Evolutionary conservation across 2,888 invertebrate species (phyloP), one percentile per base, ranked within the genome.

Genomic region (Leucoma salicis): DNA sequence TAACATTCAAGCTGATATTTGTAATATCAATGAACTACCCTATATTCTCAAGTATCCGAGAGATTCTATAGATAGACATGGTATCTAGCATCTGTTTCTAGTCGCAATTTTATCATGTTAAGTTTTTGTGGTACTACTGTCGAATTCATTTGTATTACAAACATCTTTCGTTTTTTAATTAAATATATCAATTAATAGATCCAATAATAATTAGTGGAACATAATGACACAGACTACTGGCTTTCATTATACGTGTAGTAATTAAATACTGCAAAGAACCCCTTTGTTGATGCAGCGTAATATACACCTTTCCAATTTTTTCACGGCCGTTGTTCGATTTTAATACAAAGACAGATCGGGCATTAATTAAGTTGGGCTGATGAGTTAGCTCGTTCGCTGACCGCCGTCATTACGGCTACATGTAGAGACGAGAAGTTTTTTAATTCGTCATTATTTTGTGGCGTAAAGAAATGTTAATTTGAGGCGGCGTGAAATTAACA

Each of bases 401-500:
- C 71, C 66, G 77, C 74, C 78, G 76, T 86, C 88, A 87, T 88
- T 88, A 88, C 77, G 67, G 71, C 74, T 74, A 73, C 83, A 85
- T 87, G 84, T 85, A 81, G 80, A 80, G 76, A 76, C 81, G 81
- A 84, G 87, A 80, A 72, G 77, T 81, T 87, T 89, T 88, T 88
- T 88, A 88, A 89, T 89, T 89, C 82, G 83, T 89, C 84, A 88
- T 89, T 89, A 89, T 87, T 86, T 80, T 83, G 82, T 87, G 87
- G 89, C 89, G 89, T 88, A 89, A 89, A 90, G 90, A 90, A 90
- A 90, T 90, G 90, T 90, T 90, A 90, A 90, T 90, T 90, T 82
- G 88, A 90, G 83, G 80, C 86, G 76, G 87, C 90, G 90, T 90
- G 90, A 90, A 90, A 90, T 90, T 90, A 90, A 90, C 84, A 88